phyloP scores from a whole-genome alignment of 2,797 vertebrate genomes.

The Leucoraja ocellata region DNA sequence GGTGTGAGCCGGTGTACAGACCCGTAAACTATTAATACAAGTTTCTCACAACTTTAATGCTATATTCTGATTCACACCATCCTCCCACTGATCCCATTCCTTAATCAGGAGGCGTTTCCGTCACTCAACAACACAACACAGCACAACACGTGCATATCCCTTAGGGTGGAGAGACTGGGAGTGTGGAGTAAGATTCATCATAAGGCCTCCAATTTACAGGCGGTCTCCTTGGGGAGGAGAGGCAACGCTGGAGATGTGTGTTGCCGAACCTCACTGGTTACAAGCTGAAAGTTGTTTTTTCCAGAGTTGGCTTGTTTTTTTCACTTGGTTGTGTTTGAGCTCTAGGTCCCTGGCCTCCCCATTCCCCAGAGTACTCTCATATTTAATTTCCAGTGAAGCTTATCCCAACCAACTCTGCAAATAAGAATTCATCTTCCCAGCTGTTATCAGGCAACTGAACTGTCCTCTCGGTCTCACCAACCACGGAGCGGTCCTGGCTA shows the following conservation, averaged over 20 bases:
- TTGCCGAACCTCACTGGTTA: not conserved
- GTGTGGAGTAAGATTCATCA: not conserved
- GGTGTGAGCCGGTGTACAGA: not conserved
- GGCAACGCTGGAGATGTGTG: not conserved
- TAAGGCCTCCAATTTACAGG: not conserved
- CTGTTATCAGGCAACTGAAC: no score
- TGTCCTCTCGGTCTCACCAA: no score
- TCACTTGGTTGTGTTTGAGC: not conserved
- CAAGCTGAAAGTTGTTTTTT: slow-evolving; percentile 10
- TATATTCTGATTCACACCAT: not conserved
- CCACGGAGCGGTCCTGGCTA: no score
- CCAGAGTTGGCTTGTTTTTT: slow-evolving; percentile 7
- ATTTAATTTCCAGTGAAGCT: not conserved
- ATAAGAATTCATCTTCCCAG: not conserved
- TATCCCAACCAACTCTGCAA: not conserved
- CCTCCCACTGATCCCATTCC: not conserved
- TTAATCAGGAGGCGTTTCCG: not conserved
- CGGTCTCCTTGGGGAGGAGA: not conserved
- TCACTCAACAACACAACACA: not conserved
- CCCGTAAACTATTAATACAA: not conserved
- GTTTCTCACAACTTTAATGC: not conserved
- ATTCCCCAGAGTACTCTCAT: not conserved
- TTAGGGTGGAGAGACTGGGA: not conserved
- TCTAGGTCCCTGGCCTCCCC: no score
- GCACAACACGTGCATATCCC: not conserved